Evolutionary conservation across 2,113 vertebrate genomes (phyloP), one percentile per base, ranked within the genome.

Genomic region (Condylura cristata): DNA sequence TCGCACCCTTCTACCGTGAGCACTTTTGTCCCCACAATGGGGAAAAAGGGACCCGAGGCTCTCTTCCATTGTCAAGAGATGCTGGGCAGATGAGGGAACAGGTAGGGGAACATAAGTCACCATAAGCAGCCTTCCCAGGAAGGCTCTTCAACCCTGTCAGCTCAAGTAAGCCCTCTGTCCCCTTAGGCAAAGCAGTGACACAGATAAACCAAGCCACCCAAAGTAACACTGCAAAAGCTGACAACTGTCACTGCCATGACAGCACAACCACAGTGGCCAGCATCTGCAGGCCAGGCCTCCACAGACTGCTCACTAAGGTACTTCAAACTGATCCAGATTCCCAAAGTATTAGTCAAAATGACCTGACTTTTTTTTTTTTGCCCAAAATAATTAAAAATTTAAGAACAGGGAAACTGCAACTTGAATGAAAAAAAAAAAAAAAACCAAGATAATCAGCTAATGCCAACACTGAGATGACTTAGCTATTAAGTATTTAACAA

Each of bases 331-430:
- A 91, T 17, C 3, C 39, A 24, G 9, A 39, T 28, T 81, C 30
- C 34, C 46, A 65, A 83, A 2, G 41, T 26, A 83, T 75, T 83
- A 89, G 20, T 18, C 28, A 65, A 75, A 89, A 93, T 39, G 30
- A 80, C 70, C 6, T 39, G 46, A 79, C 26, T 3, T 51, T 51
- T 71, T 24, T 71, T 41, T 72, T 71, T 24, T 17, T 30, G 8
- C 46, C 24, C 71, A 76, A 18, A 92, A 65, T 75, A 70, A 94
- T 51, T 51, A 44, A 66, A 39, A 95, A 56, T 65, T 13, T 32
- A 91, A 88, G 70, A 89, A 44, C 34, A 88, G 10, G 41, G 66
- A 95, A 90, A 71, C 30, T 18, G 34, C 32, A 94, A 37, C 10
- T 34, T 60, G 32, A 88, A 65, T 48, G 6, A 3, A 14, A 44